Conservation (phyloP, 2,797 vertebrate genomes). For the Pogonophryne albipinna region DNA sequence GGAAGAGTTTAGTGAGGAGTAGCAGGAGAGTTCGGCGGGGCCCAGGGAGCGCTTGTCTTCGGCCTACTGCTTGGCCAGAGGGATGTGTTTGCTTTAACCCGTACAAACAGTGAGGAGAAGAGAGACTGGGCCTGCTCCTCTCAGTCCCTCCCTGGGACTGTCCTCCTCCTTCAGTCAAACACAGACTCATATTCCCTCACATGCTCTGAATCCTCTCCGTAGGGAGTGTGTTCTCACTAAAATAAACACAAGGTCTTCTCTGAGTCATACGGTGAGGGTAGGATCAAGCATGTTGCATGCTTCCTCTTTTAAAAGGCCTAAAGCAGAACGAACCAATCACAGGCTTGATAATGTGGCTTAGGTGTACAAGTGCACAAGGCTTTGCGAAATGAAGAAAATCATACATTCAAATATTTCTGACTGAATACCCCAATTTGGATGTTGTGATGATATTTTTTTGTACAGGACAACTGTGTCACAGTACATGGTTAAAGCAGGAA, state of each 20-base stretch:
- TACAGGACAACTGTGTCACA: no score
- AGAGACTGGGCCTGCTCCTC: conserved; percentile 64
- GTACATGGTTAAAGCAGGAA: no score
- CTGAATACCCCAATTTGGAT: no score
- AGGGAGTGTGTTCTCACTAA: conserved; percentile 15
- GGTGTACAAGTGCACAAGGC: background rate
- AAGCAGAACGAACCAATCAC: conserved; percentile 32
- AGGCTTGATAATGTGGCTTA: conserved; percentile 26
- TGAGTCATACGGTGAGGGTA: conserved; percentile 4
- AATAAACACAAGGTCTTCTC: conserved; percentile 50
- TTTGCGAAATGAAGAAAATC: no score
- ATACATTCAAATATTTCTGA: no score
- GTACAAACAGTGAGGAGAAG: conserved; percentile 86
- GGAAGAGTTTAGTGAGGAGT: conserved; percentile 90
- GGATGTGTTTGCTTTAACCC: conserved; percentile 87
- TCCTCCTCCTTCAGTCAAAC: conserved; percentile 56
- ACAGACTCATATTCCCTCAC: conserved; percentile 45
- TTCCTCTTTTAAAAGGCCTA: conserved; percentile 4
- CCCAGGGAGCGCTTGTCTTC: conserved; percentile 73
- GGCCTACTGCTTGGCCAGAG: conserved; percentile 86
- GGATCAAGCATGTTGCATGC: conserved; percentile 12
- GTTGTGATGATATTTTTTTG: no score
- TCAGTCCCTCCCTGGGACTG: conserved; percentile 42
- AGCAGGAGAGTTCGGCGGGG: conserved; percentile 82
- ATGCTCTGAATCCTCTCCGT: conserved; percentile 32